A percentile compares a stretch with the other conserved stretches of the same genome.
Conservation (phyloP, 2,888 invertebrate genomes). For the Tholera decimalis region DNA sequence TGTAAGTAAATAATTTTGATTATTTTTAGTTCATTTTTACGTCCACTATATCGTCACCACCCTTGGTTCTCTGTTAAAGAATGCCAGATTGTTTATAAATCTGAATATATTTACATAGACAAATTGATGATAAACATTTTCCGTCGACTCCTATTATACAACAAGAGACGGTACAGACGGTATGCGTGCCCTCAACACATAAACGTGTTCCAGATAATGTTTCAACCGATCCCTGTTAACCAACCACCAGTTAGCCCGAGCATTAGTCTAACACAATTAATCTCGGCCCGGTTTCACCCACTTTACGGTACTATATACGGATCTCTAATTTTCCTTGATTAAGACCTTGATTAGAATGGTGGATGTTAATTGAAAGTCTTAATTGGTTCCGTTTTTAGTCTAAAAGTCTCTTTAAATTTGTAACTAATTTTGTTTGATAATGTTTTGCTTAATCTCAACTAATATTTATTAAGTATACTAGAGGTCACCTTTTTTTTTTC, state of each 20-base stretch:
- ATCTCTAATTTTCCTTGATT: slow-evolving; percentile 54
- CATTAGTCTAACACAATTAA: slow-evolving; percentile 70
- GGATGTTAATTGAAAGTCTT: slow-evolving; percentile 40
- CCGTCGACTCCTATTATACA: background rate
- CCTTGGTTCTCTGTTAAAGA: no score
- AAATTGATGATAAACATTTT: background rate
- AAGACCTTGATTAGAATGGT: slow-evolving; percentile 47
- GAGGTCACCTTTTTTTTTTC: no score
- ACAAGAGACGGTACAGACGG: slow-evolving; percentile 2
- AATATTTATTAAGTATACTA: no score
- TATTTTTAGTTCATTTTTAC: no score
- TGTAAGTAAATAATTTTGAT: no score
- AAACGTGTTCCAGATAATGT: slow-evolving; percentile 43
- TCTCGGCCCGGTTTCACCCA: slow-evolving; percentile 50
- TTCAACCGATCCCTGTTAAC: slow-evolving; percentile 54
- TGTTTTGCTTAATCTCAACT: no score
- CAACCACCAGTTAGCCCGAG: slow-evolving; percentile 61
- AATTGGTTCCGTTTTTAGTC: slow-evolving; percentile 19
- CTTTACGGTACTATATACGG: slow-evolving; percentile 46
- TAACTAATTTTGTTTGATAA: background rate
- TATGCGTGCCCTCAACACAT: slow-evolving; percentile 10
- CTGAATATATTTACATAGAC: no score
- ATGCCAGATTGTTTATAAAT: no score
- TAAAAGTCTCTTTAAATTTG: background rate
- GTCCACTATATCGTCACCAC: no score